Evolutionary conservation across 2,113 vertebrate species (phyloP).

Genomic region (Xyrauchen texanus): DNA sequence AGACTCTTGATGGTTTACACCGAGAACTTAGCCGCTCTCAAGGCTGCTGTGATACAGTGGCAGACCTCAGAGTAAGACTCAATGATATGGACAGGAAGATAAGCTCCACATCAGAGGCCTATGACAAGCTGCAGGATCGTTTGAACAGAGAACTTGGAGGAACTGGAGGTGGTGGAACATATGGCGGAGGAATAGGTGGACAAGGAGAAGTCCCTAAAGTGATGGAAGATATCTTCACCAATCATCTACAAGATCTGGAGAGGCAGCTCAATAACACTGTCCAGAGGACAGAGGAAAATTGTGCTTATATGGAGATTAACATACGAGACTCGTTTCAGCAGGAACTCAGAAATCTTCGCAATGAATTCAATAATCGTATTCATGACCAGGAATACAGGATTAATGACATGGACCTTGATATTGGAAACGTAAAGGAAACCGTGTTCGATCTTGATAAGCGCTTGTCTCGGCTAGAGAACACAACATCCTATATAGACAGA

Average conservation of each 20-base stretch:
- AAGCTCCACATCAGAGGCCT: conserved; percentile 65
- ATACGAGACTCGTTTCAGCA: conserved; percentile 69
- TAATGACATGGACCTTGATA: conserved; percentile 70
- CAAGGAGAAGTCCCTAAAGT: conserved; percentile 32
- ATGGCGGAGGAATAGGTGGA: conserved; percentile 33
- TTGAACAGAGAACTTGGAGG: conserved; percentile 58
- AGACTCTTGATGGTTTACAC: conserved; percentile 70
- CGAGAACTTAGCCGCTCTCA: conserved; percentile 64
- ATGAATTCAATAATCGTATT: conserved; percentile 68
- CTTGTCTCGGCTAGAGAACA: conserved; percentile 64
- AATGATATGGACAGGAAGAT: conserved; percentile 78
- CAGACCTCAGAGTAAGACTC: conserved; percentile 66
- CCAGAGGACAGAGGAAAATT: conserved; percentile 67
- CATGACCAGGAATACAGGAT: conserved; percentile 70
- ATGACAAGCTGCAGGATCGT: conserved; percentile 69
- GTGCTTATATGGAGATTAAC: conserved; percentile 63
- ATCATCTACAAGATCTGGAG: conserved; percentile 77
- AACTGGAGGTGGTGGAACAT: conserved; percentile 12
- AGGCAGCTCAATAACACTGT: conserved; percentile 76
- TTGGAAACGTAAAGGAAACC: conserved; percentile 67
- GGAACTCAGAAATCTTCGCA: conserved; percentile 65
- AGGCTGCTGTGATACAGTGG: conserved; percentile 69
- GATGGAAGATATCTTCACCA: conserved; percentile 64
- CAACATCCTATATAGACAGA: conserved; percentile 59
- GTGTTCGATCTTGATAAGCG: conserved; percentile 60